A percentile compares a stretch with the other conserved stretches of the same genome.
Conservation (phyloP, 2,888 invertebrate genomes). For the Zaprionus bogoriensis region DNA sequence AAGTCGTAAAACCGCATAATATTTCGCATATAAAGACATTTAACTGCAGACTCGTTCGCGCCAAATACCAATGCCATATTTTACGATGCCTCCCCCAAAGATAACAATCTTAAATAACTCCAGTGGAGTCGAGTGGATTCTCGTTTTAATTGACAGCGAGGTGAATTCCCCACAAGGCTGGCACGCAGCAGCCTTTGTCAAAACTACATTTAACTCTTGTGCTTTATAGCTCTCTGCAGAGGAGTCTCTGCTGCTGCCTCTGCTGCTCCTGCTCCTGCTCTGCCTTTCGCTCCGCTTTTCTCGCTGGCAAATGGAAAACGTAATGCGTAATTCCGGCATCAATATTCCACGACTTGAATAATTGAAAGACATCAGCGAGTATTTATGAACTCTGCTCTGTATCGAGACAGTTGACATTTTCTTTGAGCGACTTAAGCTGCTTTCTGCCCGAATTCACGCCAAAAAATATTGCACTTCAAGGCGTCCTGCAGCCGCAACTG, state of each 20-base stretch:
- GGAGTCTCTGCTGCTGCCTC: background rate
- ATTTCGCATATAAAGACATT: conserved; percentile 27
- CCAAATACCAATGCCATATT: conserved; percentile 12
- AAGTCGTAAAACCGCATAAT: conserved; percentile 29
- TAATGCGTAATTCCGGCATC: conserved; percentile 23
- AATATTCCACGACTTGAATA: conserved; percentile 25
- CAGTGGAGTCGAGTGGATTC: too few species aligned
- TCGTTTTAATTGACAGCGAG: conserved; percentile 44
- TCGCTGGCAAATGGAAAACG: conserved; percentile 11
- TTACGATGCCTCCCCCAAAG: conserved; percentile 28
- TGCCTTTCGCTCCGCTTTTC: too few species aligned
- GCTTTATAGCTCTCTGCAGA: conserved; percentile 16
- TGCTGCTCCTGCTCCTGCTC: too few species aligned
- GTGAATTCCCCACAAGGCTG: conserved; percentile 1
- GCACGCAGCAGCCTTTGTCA: background rate
- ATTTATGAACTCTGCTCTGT: too few species aligned
- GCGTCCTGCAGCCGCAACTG: too few species aligned
- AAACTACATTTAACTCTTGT: conserved; percentile 17
- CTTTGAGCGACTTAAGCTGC: too few species aligned
- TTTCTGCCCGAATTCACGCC: too few species aligned
- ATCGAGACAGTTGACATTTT: too few species aligned
- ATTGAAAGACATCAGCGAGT: too few species aligned
- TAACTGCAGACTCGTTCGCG: conserved; percentile 21
- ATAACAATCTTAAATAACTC: conserved; percentile 30
- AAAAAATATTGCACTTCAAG: too few species aligned